Evolutionary conservation across 1,140 invertebrate genomes (phyloP), one percentile per base, ranked within the genome.

Genomic region (Bombus pascuorum): DNA sequence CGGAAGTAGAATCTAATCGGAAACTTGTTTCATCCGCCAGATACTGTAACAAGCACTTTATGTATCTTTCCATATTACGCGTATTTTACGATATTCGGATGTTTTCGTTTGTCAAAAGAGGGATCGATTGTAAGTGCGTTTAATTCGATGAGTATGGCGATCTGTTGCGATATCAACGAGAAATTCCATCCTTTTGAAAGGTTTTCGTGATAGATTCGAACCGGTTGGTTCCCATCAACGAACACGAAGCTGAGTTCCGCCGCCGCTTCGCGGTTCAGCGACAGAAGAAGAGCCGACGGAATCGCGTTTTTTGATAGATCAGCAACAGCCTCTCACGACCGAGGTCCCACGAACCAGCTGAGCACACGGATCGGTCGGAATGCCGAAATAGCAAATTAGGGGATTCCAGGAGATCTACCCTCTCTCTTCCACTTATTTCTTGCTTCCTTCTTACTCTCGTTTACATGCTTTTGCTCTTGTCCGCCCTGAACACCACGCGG

Each of bases 381-480:
- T 94, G 93, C 91, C 90, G 93, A 94, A 94, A 94, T 94, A 94
- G 94, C 93, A 94, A 94, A 94, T 94, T 94, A 94, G 94, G 91
- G 94, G 91, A 94, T 94, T 94, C 94, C 93, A 89, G 79, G 81
- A 89, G 86, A 91, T 92, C 78, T 81, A 85, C 80, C 73, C 91
- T 72, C 90, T 44, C 82, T 76, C 76, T 85, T 77, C 75, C 34
- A 3, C 65, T 53, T 68, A 75, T 86, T 88, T 77, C 39, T 85
- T 82, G 82, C 86, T 62, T 76, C 70, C 71, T 86, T n/a, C 57
- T 77, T 77, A 42, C 76, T 44, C 82, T 74, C 42, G 82, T 87
- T 71, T n/a, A 53, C 22, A 42, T 59, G 70, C 75, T 90, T 53
- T 84, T 76, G 70, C 74, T 81, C 78, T 82, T 39, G 68, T 78